Percentiles rank a stretch among this genome's conserved stretches.
Evolutionary conservation across 2,113 vertebrate genomes (phyloP).

Genomic region (Harpagus bidentatus): DNA sequence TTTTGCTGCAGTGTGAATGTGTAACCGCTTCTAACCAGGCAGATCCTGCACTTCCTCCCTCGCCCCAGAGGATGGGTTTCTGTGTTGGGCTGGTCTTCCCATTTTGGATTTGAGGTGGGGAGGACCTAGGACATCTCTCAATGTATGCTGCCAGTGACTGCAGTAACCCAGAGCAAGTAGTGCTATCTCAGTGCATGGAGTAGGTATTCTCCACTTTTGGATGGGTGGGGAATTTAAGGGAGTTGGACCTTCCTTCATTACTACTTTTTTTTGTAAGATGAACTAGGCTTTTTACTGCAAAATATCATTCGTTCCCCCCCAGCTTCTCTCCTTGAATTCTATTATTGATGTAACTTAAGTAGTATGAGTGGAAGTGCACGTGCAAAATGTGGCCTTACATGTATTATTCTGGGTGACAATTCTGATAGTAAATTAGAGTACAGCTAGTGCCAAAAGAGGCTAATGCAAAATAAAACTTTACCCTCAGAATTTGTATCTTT

Average conservation of each 20-base stretch:
- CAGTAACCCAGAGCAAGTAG: background rate
- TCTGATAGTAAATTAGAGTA: background rate
- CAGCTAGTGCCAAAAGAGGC: background rate
- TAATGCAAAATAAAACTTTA: background rate
- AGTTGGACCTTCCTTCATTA: background rate
- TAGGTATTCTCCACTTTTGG: background rate
- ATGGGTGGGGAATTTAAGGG: background rate
- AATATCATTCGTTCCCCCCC: background rate
- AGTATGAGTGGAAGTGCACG: background rate
- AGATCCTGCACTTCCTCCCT: background rate
- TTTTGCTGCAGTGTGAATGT: background rate
- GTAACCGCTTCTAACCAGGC: background rate
- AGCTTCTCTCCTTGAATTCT: background rate
- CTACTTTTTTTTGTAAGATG: background rate
- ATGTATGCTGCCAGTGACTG: background rate
- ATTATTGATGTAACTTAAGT: background rate
- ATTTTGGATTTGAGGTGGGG: fast-evolving
- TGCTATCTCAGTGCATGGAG: fast-evolving
- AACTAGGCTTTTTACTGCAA: background rate
- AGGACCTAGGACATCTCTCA: background rate
- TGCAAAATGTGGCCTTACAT: background rate
- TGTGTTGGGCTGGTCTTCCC: background rate
- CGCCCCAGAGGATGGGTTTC: background rate
- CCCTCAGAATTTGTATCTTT: background rate
- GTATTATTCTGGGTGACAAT: background rate